Percentiles rank a stretch among this genome's conserved stretches.
Conservation (phyloP, 2,113 vertebrate species). For the Lasiurus cinereus region DNA sequence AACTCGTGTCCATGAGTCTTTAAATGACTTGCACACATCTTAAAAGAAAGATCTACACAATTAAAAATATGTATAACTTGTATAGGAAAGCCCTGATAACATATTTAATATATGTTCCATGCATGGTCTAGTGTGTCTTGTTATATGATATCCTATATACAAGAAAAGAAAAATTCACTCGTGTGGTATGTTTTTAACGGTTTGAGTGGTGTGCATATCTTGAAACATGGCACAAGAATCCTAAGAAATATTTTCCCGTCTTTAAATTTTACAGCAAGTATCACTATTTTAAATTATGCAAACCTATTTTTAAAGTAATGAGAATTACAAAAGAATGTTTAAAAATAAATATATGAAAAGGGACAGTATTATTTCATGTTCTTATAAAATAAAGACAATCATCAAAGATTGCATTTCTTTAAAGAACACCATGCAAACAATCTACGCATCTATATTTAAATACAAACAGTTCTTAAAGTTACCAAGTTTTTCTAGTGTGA, state of each 20-base stretch:
- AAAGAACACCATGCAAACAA: slow-evolving; percentile 22
- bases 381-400: slow-evolving; percentile 35
- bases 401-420: slow-evolving; percentile 19
- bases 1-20: neutral
- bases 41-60: neutral
- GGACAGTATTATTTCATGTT: neutral
- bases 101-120: neutral
- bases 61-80: slow-evolving; percentile 6
- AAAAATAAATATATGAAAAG: neutral
- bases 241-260: neutral
- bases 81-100: neutral
- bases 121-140: neutral
- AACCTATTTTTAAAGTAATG: neutral
- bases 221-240: neutral
- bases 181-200: neutral
- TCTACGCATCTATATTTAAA: slow-evolving; percentile 23
- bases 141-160: neutral
- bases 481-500: neutral
- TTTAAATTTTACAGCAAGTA: slow-evolving; percentile 46
- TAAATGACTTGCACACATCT: neutral
- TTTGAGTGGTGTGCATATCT: neutral
- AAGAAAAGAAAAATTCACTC: neutral
- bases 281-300: neutral
- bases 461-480: slow-evolving; percentile 32
- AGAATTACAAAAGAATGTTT: neutral